Conservation (phyloP, 2,113 vertebrate genomes). For the Trematomus loennbergii region DNA sequence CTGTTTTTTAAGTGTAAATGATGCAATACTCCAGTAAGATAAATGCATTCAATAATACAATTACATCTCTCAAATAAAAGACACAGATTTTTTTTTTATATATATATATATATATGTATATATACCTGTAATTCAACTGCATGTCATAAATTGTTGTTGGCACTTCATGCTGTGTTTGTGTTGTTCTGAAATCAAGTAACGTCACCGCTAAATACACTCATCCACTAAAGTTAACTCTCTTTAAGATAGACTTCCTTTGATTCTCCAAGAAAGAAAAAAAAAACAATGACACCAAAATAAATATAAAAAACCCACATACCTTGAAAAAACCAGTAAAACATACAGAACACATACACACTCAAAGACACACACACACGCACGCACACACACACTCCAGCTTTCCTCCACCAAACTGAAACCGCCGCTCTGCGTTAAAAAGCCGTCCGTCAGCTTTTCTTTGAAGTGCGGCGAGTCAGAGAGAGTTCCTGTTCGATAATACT, state of each 20-base stretch:
- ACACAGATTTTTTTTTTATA: constrained; percentile 11
- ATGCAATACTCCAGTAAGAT: constrained; percentile 26
- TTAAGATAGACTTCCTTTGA: constrained; percentile 21
- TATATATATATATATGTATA: too few relatives aligned
- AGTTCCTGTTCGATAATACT: constrained; percentile 25
- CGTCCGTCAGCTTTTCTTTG: constrained; percentile 6
- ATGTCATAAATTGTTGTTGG: constrained; percentile 37
- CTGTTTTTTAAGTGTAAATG: constrained; percentile 26
- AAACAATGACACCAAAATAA: constrained; percentile 42
- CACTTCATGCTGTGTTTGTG: constrained; percentile 44
- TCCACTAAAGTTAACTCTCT: constrained; percentile 1
- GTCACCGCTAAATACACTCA: constrained; percentile 4
- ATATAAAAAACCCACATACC: constrained; percentile 49
- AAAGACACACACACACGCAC: neutral
- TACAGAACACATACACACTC: constrained; percentile 16
- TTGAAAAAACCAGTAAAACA: constrained; percentile 32
- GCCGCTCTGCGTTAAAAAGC: constrained; percentile 15
- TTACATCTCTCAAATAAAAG: constrained; percentile 25
- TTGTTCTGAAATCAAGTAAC: constrained; percentile 45
- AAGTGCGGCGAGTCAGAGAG: constrained; percentile 38
- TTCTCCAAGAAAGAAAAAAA: constrained; percentile 17
- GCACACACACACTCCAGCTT: constrained; percentile 6
- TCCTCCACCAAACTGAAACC: constrained; percentile 40
- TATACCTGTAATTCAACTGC: constrained; percentile 15
- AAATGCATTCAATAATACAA: constrained; percentile 34